Evolutionary conservation across 1,140 invertebrate species (phyloP), one percentile per base, ranked within the genome.

Genomic region (Ceratoteleas bidentatus): DNA sequence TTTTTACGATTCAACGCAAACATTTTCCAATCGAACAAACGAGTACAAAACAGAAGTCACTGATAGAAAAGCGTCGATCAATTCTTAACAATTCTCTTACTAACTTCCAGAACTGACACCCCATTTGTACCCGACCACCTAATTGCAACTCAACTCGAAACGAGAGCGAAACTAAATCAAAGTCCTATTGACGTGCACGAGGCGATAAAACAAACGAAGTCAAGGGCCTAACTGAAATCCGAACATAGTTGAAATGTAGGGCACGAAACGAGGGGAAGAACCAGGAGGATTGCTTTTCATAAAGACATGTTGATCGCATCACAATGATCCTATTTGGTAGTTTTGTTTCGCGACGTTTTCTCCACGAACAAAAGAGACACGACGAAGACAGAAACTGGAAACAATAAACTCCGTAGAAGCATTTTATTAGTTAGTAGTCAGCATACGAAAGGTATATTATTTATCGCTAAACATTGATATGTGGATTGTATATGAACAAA

Each of bases 391-490:
- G 6, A 78, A 76, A 66, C 45, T 68, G 83, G 75, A 85, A 86
- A 65, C 56, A 75, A 56, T 86, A 85, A 85, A 86, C 56, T 79
- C 78, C 14, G 84, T 90, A 89, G 85, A 82, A 86, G 85, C 86
- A 90, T 82, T 87, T 88, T 88, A 85, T 75, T 88, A 90, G 87
- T 73, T 88, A 87, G 79, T 90, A 90, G 88, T 88, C 88, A 89
- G 86, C 86, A 86, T 90, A 90, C 86, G 84, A 82, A 88, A 70
- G 87, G 83, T 86, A 83, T 88, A 87, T 87, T 87, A 90, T 89
- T 87, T 87, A 90, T 85, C 62, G 78, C 84, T 85, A 86, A 86
- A 87, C 76, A 87, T 85, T 72, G 80, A 84, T 84, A 85, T 81
- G 81, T 86, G 65, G 16, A 81, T 52, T 84, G 77, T 81, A 84